Evolutionary conservation across 2,888 invertebrate species (phyloP), one percentile per base, ranked within the genome.

Genomic region (Brassicogethes aeneus): DNA sequence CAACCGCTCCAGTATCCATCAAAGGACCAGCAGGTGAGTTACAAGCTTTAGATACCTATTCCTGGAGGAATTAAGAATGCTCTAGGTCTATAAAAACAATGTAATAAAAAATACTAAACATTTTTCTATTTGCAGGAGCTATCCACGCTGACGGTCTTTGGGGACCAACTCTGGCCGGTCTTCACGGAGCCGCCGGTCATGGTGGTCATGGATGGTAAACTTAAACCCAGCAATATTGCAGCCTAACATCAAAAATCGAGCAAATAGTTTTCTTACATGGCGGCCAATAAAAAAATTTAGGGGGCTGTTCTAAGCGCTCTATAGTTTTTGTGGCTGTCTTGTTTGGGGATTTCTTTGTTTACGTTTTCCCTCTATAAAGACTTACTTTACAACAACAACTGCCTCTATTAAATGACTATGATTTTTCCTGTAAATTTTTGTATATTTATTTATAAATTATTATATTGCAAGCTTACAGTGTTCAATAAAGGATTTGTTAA

Each of bases 21-120:
- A 50, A 53, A 13, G 57, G 60, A 39, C 59, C 60, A 39, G 44
- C 57, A 35, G 60, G 59, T 29, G n/a, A n/a, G n/a, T n/a, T n/a
- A n/a, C n/a, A n/a, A n/a, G n/a, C n/a, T n/a, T n/a, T n/a, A n/a
- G n/a, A n/a, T n/a, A n/a, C n/a, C n/a, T n/a, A n/a, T n/a, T n/a
- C n/a, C n/a, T n/a, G n/a, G n/a, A n/a, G n/a, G n/a, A 23, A 23
- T 23, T 23, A n/a, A n/a, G n/a, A n/a, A n/a, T n/a, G n/a, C n/a
- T n/a, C 10, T 23, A 23, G 23, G 5, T 23, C 23, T 23, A 7
- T 23, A 7, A 23, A n/a, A n/a, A n/a, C n/a, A n/a, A n/a, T n/a
- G n/a, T n/a, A n/a, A n/a, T n/a, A n/a, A n/a, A n/a, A n/a, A n/a
- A n/a, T n/a, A n/a, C n/a, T 23, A 23, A 23, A 23, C 10, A 23